phyloP scores from a whole-genome alignment of 2,888 invertebrate species.

The Cephus sareptanus region DNA sequence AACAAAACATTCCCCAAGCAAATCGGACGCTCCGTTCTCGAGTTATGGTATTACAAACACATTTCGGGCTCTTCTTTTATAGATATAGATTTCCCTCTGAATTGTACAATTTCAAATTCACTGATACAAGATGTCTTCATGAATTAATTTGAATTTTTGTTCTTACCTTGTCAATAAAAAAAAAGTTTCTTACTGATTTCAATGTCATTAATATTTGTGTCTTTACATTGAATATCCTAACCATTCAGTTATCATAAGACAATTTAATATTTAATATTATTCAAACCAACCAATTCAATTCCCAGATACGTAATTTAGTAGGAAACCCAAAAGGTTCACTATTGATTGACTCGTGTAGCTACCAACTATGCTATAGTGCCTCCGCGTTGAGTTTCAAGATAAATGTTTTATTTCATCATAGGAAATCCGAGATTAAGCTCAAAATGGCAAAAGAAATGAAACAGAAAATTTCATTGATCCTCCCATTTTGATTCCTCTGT shows the following conservation, averaged over 20 bases:
- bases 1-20: no score
- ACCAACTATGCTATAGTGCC: neutral
- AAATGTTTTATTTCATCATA: neutral
- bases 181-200: neutral
- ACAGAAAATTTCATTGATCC: no score
- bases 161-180: neutral
- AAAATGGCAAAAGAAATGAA: neutral
- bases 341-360: neutral
- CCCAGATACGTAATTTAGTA: neutral
- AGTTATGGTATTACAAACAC: no score
- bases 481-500: neutral
- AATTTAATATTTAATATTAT: neutral
- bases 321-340: neutral
- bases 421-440: neutral
- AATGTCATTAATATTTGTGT: no score
- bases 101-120: neutral
- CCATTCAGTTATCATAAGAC: neutral
- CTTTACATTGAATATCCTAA: neutral
- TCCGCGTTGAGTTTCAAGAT: neutral
- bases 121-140: neutral
- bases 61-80: no score
- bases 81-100: neutral
- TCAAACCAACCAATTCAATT: neutral
- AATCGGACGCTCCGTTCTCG: no score
- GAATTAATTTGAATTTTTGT: neutral